Evolutionary conservation across 1,140 invertebrate genomes (phyloP), one percentile per base, ranked within the genome.

Genomic region (Ceratina australensis): DNA sequence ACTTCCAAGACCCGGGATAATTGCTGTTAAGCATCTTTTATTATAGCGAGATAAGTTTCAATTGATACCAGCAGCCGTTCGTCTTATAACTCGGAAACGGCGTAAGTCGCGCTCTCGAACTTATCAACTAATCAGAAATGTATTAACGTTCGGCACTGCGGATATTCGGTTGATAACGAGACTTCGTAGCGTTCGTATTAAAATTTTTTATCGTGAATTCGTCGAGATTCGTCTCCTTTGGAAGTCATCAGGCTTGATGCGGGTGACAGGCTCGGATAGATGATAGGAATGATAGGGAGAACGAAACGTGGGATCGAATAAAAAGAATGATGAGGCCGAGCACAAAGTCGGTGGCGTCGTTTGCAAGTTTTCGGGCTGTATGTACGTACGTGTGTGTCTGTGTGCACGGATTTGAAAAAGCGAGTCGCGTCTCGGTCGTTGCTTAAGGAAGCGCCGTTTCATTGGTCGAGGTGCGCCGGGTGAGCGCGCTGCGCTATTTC

Each of bases 361-460:
- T 85, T 82, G 59, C 72, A 84, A 86, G 83, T 87, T 87, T 84
- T 83, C 82, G 85, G 59, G 77, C 78, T 84, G 67, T 79, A 76
- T 87, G 83, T 79, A 88, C 86, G 77, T 82, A 87, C 87, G 82
- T 79, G 82, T 78, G 74, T 74, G 81, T 42, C 5, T 42, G 33
- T 42, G 33, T 42, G 33, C 10, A 59, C 57, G 71, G 83, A 85
- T 84, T 88, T 89, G 86, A 87, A 90, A 89, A 88, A 88, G 83
- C 86, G 81, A 73, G 50, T 71, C 80, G 63, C 81, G 80, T 85
- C 86, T 81, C 83, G 79, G 86, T 86, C 79, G 78, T 42, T 82
- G 64, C 65, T 80, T 86, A 90, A 88, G 88, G 88, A 83, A 77
- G 82, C 67, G 78, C 82, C 85, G 86, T 90, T 90, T 89, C 88